Conservation (phyloP, 2,113 vertebrate genomes). For the Mus pahari region DNA sequence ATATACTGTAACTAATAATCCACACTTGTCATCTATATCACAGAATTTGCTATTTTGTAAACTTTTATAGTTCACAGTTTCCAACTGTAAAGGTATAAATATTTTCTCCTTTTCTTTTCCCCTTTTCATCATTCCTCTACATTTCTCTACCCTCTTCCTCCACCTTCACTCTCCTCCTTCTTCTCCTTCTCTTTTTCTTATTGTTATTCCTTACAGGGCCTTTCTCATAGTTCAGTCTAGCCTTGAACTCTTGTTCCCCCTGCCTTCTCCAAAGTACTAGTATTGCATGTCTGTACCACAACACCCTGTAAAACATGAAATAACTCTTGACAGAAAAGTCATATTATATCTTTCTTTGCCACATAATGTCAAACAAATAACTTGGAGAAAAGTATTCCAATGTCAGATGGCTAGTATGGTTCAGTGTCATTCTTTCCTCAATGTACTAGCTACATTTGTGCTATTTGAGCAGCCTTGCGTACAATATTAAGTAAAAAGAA, state of each 20-base stretch:
- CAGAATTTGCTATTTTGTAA: neutral
- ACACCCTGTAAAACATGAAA: neutral
- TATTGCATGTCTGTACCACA: neutral
- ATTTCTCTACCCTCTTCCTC: neutral
- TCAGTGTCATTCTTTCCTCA: neutral
- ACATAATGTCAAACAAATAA: slow-evolving; percentile 16
- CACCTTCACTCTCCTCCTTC: neutral
- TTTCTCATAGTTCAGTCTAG: neutral
- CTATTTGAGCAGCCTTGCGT: neutral
- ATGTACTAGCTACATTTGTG: neutral
- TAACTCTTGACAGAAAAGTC: slow-evolving; percentile 22
- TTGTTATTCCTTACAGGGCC: neutral
- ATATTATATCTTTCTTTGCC: neutral
- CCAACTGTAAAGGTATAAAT: neutral
- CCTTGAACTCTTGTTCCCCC: neutral
- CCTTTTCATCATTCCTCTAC: neutral
- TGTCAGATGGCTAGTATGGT: neutral
- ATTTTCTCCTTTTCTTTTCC: too few species aligned
- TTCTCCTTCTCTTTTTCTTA: neutral
- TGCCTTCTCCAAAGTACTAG: neutral
- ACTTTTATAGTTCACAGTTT: slow-evolving; percentile 2
- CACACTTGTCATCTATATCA: neutral
- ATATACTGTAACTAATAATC: slow-evolving; percentile 24
- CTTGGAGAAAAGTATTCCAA: neutral
- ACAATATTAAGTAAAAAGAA: slow-evolving; percentile 29